phyloP scores from a whole-genome alignment of 2,888 invertebrate genomes.

The Brassicogethes aeneus region DNA sequence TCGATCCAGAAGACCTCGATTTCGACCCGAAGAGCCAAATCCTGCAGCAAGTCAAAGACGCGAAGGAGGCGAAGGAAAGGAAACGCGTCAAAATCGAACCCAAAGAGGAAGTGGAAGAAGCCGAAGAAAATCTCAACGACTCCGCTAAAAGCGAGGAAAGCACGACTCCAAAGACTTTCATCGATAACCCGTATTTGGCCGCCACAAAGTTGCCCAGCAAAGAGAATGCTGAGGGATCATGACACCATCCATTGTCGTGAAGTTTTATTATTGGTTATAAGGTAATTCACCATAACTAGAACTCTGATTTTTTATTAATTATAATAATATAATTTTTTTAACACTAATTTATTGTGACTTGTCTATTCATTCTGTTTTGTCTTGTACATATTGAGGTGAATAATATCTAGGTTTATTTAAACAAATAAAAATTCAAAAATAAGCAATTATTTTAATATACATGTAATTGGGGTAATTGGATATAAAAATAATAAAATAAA shows the following conservation, averaged over 20 bases:
- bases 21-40: constrained; percentile 53
- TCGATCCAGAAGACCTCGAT: constrained; percentile 80
- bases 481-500: no score
- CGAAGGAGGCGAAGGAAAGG: constrained; percentile 22
- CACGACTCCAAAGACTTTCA: constrained; percentile 43
- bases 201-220: constrained; percentile 39
- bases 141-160: constrained; percentile 38
- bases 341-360: no score
- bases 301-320: no score
- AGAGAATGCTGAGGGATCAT: constrained; percentile 21
- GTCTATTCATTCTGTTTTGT: no score
- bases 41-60: constrained; percentile 33
- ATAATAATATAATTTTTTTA: no score
- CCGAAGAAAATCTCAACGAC: constrained; percentile 29
- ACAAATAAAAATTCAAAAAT: no score
- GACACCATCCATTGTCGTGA: no score
- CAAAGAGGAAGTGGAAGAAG: constrained; percentile 24
- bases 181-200: constrained; percentile 67
- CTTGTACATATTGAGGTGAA: no score
- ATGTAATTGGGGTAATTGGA: no score
- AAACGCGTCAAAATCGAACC: constrained; percentile 16
- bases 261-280: not conserved
- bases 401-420: no score
- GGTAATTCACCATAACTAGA: no score
- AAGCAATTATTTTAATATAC: no score